phyloP scores from a whole-genome alignment of 64 coral and sea anemone species.

The Stylophora pistillata region DNA sequence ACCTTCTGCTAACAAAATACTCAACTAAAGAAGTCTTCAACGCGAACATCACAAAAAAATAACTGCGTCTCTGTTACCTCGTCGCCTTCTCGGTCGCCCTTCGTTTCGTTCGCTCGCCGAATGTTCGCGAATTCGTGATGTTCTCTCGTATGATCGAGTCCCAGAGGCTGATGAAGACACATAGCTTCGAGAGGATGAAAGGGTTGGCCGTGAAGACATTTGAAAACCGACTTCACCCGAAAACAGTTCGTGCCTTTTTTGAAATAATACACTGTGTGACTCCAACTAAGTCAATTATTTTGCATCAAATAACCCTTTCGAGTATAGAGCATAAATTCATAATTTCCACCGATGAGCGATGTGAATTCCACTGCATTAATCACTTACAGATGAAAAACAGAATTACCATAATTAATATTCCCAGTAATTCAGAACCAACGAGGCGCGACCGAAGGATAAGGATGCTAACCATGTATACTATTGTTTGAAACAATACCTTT shows the following conservation, averaged over 20 bases:
- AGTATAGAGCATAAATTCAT: neutral
- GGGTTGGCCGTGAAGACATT: constrained; percentile 32
- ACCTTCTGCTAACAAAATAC: no score
- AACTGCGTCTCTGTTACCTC: neutral
- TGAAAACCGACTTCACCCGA: neutral
- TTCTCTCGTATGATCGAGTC: neutral
- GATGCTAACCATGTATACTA: neutral
- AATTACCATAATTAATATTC: constrained; percentile 25
- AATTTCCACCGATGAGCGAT: neutral
- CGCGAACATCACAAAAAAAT: neutral
- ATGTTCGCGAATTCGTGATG: neutral
- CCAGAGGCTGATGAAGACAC: neutral
- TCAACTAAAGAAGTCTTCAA: neutral
- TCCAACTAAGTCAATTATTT: neutral
- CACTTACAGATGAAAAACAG: neutral
- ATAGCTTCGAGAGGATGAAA: neutral
- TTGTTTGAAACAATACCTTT: neutral
- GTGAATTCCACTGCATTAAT: constrained; percentile 18
- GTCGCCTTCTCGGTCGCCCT: constrained; percentile 7
- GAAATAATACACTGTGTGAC: constrained; percentile 10
- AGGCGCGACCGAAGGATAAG: neutral
- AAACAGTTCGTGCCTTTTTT: neutral
- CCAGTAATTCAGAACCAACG: constrained; percentile 12
- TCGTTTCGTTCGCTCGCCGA: neutral
- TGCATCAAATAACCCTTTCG: neutral